These are phyloP conservation scores for Lasioglossum zephyrum DNA, from an alignment of 2,888 invertebrate genomes.

Conservation along the genomic window DNA sequence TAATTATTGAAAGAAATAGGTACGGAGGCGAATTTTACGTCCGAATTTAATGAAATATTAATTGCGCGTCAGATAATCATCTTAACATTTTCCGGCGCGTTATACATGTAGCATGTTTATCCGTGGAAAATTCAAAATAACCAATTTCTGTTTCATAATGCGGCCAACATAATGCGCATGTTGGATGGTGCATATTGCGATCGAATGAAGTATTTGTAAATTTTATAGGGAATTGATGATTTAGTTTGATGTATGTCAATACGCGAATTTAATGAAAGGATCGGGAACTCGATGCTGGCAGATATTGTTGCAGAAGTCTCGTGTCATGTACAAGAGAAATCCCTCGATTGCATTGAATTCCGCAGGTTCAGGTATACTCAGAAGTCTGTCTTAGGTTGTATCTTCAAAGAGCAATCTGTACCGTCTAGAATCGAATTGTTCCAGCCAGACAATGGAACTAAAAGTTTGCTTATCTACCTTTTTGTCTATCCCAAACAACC, in stretches of 20 bases:
- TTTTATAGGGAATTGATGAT: not conserved
- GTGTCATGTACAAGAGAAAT: conserved; percentile 17
- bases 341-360: conserved; percentile 41
- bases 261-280: not conserved
- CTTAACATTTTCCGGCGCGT: not conserved
- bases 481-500: conserved; percentile 60
- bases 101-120: not conserved
- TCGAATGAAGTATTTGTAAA: not conserved
- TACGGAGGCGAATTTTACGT: not conserved
- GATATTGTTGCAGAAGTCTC: not conserved
- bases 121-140: not conserved
- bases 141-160: not conserved
- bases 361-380: conserved; percentile 39
- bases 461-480: conserved; percentile 70
- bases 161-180: no score
- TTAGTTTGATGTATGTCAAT: not conserved
- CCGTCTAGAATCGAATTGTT: conserved; percentile 70
- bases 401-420: conserved; percentile 52
- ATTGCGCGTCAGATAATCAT: conserved; percentile 8
- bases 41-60: conserved; percentile 9
- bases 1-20: not conserved
- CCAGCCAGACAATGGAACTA: conserved; percentile 54
- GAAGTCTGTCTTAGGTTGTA: conserved; percentile 42
- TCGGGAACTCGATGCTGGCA: not conserved
- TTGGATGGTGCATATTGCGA: not conserved